Evolutionary conservation across 2,797 vertebrate species (phyloP), one percentile per base, ranked within the genome.

Genomic region (Chelonia mydas): DNA sequence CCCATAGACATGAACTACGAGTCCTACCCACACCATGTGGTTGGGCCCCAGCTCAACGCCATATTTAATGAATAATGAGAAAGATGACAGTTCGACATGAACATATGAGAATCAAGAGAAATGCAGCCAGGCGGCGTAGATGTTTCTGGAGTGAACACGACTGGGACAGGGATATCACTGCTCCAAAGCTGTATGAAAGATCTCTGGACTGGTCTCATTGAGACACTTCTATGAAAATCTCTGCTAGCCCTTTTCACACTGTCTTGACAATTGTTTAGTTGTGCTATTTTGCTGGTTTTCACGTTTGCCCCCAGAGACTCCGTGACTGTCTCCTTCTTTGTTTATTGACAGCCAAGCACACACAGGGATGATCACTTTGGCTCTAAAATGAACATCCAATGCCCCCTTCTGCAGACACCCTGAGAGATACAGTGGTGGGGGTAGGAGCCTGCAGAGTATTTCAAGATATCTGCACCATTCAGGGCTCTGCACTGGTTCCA

Each of bases 1-100:
- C 99, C 99, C 92, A 97, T 99, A 94, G 99, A 99, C 53, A 98
- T 99, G 97, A 96, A 98, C 95, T 99, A 99, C 79, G 99, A 99
- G 94, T 96, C 99, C 87, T 99, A 99, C 90, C 88, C 98, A 0
- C 98, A 99, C 68, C 99, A 99, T 85, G 97, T 97, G 91, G 97
- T 99, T 28, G 96, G 98, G 65, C 96, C 99, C 53, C 99, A 99
- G 97, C 98, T 99, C 97, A 98, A 98, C 3, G 87, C 98, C 90
- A 98, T 99, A 87, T 99, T 98, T 97, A 98, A 96, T 13, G 99
- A 99, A 95, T 99, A 98, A 98, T 51, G 6, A 79, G 77, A 88
- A 50, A 55, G 55, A 87, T 97, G 37, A 54, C 9, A 79, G 28
- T 54, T 15, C 55, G 74, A 90, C 47, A 81, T 94, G 3, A 19